Percentiles rank a stretch among this genome's conserved stretches.
Evolutionary conservation across 1,140 invertebrate genomes (phyloP).

Genomic region (Sitophilus oryzae): DNA sequence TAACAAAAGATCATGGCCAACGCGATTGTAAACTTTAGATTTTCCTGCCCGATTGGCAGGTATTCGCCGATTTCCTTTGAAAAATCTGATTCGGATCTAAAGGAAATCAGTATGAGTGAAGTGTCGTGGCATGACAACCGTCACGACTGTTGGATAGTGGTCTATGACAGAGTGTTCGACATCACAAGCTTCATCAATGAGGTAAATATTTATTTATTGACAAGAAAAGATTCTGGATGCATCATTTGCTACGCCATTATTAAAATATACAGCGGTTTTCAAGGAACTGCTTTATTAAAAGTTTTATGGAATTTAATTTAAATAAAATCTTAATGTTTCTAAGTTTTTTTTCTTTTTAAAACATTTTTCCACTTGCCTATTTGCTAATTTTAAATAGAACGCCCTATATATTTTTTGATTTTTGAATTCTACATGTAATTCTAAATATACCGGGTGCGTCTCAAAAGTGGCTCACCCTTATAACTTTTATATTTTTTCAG

Average conservation of each 20-base stretch:
- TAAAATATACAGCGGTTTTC: too few relatives aligned
- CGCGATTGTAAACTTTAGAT: background rate
- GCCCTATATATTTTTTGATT: too few relatives aligned
- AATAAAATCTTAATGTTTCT: background rate
- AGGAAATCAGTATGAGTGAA: constrained; percentile 54
- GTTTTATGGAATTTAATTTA: constrained; percentile 1
- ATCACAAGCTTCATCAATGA: constrained; percentile 64
- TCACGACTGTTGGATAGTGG: constrained; percentile 64
- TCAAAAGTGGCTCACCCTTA: too few relatives aligned
- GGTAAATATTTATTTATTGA: constrained; percentile 43
- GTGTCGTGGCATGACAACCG: constrained; percentile 59
- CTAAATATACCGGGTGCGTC: too few relatives aligned
- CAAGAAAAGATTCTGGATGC: background rate
- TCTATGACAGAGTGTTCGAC: constrained; percentile 71
- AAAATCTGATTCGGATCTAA: too few relatives aligned
- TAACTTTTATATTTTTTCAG: too few relatives aligned
- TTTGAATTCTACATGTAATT: too few relatives aligned
- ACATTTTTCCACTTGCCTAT: too few relatives aligned
- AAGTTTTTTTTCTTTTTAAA: constrained; percentile 23
- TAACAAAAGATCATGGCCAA: background rate
- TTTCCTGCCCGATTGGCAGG: too few relatives aligned
- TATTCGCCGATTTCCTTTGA: background rate
- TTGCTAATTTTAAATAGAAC: too few relatives aligned
- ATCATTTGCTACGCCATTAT: constrained; percentile 2
- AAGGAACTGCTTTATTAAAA: too few relatives aligned